Evolutionary conservation across 1,140 invertebrate genomes (phyloP).

Genomic region (Ylistrum balloti): DNA sequence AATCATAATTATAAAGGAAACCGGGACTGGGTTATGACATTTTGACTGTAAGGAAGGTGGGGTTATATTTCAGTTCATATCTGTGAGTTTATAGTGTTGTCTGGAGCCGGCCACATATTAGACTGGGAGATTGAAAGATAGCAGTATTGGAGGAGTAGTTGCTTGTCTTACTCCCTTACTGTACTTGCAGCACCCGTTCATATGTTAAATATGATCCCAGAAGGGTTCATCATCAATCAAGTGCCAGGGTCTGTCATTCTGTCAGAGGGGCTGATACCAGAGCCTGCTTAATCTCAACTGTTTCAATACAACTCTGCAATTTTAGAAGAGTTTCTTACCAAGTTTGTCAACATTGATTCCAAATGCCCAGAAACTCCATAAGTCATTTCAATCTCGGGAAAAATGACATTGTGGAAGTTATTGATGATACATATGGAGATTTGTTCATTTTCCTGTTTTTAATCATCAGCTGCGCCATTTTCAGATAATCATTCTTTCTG

Average conservation of each 20-base stretch:
- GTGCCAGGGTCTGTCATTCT: slow-evolving; percentile 21
- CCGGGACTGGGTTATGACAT: slow-evolving; percentile 12
- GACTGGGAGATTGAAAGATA: neutral
- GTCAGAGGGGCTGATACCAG: neutral
- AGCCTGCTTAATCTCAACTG: neutral
- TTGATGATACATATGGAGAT: neutral
- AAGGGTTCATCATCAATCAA: slow-evolving; percentile 7
- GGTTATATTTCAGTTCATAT: neutral
- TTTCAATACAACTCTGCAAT: neutral
- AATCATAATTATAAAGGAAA: slow-evolving; percentile 29
- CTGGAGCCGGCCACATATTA: neutral
- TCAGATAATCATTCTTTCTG: neutral
- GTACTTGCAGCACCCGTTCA: neutral
- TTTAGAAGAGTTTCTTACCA: neutral
- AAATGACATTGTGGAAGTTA: neutral
- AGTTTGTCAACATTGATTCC: slow-evolving; percentile 23
- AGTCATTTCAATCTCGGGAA: neutral
- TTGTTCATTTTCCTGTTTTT: neutral
- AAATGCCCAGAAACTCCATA: neutral
- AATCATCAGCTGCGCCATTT: neutral
- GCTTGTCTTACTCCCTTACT: neutral
- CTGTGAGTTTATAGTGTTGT: neutral
- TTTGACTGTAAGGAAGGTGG: neutral
- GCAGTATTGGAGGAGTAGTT: neutral
- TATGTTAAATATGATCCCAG: slow-evolving; percentile 29